Percentiles rank a stretch among this genome's conserved stretches.
phyloP scores from a whole-genome alignment of 2,113 vertebrate genomes.

The Eulacestoma nigropectus region DNA sequence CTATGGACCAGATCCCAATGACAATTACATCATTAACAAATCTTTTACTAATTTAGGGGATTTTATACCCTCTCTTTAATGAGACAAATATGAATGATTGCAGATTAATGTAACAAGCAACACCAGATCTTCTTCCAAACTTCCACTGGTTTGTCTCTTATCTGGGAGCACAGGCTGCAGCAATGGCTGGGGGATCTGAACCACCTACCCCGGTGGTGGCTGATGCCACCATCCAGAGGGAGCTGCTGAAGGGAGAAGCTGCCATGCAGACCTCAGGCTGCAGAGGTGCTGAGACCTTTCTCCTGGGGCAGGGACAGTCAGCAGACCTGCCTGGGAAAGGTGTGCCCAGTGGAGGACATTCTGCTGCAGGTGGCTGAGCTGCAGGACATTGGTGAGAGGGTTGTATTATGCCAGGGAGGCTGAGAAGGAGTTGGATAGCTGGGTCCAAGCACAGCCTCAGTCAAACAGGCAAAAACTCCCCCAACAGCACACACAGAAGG shows the following conservation, averaged over 20 bases:
- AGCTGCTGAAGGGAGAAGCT: background rate
- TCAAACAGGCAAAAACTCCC: background rate
- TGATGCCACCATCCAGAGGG: background rate
- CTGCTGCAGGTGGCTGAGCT: background rate
- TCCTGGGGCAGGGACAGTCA: background rate
- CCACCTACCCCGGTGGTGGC: accelerated
- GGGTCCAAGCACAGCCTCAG: background rate
- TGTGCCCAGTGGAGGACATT: background rate
- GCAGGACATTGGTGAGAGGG: background rate
- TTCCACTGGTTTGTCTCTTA: background rate
- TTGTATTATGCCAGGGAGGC: background rate
- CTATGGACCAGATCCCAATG: background rate
- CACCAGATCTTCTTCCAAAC: background rate
- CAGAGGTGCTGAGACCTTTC: too few relatives aligned
- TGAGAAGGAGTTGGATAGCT: background rate
- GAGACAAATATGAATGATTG: background rate
- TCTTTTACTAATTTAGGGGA: background rate
- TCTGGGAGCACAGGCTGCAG: background rate
- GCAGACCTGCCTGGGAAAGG: background rate
- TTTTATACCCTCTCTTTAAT: background rate
- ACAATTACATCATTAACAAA: background rate
- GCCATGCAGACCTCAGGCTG: background rate
- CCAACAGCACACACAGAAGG: background rate
- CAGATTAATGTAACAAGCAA: background rate
- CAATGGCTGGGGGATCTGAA: background rate